These are phyloP conservation scores for Drosophila kambysellisi DNA, from an alignment of 2,888 invertebrate species.

Conservation along the genomic window DNA sequence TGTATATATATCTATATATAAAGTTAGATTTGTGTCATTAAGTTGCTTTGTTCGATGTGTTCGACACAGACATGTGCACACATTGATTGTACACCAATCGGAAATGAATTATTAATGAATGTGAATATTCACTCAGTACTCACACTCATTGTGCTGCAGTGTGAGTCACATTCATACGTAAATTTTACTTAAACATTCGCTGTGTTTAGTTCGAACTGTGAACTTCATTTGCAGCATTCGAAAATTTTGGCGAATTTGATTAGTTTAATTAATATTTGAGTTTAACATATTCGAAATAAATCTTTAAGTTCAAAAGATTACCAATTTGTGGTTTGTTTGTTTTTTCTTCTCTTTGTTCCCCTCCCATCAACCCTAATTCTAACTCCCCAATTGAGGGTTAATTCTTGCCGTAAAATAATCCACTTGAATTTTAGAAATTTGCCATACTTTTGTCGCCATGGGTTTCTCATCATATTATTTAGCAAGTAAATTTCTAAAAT, in stretches of 20 bases:
- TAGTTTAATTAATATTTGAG: neutral
- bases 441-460: neutral
- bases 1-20: too few species aligned
- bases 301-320: neutral
- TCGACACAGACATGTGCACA: neutral
- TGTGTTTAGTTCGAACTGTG: neutral
- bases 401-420: neutral
- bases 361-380: neutral
- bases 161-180: neutral
- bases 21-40: too few species aligned
- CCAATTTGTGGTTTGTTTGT: too few species aligned
- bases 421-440: neutral
- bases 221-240: neutral
- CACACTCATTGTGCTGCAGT: neutral
- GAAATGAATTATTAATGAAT: slow-evolving; percentile 61
- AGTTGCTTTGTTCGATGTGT: too few species aligned
- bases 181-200: neutral
- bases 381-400: neutral
- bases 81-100: slow-evolving; percentile 26
- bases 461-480: neutral
- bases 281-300: neutral
- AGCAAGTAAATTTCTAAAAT: neutral
- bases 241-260: neutral
- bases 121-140: slow-evolving; percentile 15
- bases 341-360: too few species aligned